These are phyloP conservation scores for Drosophila saltans DNA, from an alignment of 1,140 invertebrate genomes.

Conservation along the genomic window DNA sequence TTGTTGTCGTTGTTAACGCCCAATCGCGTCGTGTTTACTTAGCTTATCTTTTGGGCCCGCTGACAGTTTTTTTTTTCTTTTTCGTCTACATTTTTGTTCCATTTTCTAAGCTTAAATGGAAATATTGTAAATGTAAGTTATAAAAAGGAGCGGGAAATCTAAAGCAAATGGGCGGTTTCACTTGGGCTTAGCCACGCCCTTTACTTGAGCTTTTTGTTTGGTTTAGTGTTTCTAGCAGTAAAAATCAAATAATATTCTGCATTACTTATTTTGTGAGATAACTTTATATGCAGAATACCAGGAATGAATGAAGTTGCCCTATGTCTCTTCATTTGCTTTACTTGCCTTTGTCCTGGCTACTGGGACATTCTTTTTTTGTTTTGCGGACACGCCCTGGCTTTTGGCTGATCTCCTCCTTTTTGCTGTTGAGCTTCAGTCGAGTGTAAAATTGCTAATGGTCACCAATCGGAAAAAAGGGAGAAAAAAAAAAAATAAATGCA, in stretches of 20 bases:
- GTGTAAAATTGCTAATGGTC: conserved; percentile 78
- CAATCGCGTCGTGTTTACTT: conserved; percentile 58
- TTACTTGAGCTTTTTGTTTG: conserved; percentile 37
- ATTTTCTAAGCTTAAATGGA: conserved; percentile 21
- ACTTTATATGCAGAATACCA: not conserved
- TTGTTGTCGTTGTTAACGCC: conserved; percentile 49
- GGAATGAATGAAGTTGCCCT: conserved; percentile 31
- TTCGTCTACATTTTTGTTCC: not conserved
- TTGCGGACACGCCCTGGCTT: conserved; percentile 20
- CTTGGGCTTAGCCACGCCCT: conserved; percentile 40
- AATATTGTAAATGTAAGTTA: conserved; percentile 42
- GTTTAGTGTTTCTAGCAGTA: not conserved
- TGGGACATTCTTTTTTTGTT: conserved; percentile 16
- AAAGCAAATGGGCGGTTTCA: conserved; percentile 47
- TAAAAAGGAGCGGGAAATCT: conserved; percentile 24
- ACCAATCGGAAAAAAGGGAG: conserved; percentile 30
- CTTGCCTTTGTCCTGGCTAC: too few species aligned
- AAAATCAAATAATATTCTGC: conserved; percentile 18
- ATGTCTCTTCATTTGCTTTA: too few species aligned
- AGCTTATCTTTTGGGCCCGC: conserved; percentile 53
- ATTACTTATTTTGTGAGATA: conserved; percentile 15
- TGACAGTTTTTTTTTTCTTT: conserved; percentile 46
- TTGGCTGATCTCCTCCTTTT: conserved; percentile 37
- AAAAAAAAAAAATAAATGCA: conserved; percentile 26
- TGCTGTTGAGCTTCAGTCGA: conserved; percentile 60